Percentiles rank a stretch among this genome's conserved stretches.
phyloP scores from a whole-genome alignment of 2,113 vertebrate genomes.

The Empidonax traillii region DNA sequence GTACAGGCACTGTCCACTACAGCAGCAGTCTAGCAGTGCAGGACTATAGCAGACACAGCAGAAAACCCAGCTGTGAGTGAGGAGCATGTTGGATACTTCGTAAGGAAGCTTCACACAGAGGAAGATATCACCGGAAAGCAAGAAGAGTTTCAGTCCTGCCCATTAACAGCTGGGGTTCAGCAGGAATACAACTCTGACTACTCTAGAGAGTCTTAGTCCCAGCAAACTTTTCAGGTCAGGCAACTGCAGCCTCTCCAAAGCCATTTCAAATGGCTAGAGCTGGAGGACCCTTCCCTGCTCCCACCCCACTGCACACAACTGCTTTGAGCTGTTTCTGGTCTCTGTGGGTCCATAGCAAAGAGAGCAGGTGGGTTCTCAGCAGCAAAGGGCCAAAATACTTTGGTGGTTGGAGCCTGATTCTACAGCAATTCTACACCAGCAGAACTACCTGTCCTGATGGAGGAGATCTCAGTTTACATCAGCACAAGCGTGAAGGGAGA shows the following conservation, averaged over 20 bases:
- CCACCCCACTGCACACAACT: not conserved
- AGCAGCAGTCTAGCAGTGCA: not conserved
- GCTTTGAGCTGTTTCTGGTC: not conserved
- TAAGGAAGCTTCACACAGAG: not conserved
- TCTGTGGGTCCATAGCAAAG: accelerated
- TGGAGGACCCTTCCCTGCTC: not conserved
- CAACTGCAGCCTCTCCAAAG: not conserved
- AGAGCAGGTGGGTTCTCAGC: not conserved
- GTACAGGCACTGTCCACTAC: not conserved
- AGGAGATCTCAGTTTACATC: not conserved
- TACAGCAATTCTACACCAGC: not conserved
- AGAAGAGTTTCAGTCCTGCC: not conserved
- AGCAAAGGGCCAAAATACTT: not conserved
- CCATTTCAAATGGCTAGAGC: not conserved
- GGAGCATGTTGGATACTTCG: not conserved
- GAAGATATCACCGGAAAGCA: not conserved
- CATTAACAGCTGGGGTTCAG: not conserved
- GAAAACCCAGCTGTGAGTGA: not conserved
- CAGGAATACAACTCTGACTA: not conserved
- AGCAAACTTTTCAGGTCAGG: not conserved
- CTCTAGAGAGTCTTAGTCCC: not conserved
- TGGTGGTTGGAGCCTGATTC: not conserved
- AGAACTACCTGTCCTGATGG: not conserved
- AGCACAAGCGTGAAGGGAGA: not conserved
- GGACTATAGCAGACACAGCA: not conserved